phyloP scores from a whole-genome alignment of 2,113 vertebrate species.

The Stigmatopora argus region DNA sequence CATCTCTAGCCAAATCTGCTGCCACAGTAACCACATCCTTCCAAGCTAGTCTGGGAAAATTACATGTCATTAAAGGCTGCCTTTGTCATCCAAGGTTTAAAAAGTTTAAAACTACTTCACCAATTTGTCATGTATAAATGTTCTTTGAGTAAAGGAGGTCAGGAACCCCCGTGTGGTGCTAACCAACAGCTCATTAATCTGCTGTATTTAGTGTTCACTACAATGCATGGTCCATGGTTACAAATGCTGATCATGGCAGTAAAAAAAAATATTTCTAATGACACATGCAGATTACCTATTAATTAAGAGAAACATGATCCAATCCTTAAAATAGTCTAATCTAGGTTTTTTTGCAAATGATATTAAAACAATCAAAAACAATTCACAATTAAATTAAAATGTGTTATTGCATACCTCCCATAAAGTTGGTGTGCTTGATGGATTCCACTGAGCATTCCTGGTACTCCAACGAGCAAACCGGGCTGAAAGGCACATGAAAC shows the following conservation, averaged over 20 bases:
- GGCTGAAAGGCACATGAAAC: slow-evolving; percentile 66
- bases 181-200: not conserved
- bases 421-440: slow-evolving; percentile 86
- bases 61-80: slow-evolving; percentile 1
- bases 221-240: not conserved
- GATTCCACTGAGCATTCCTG: slow-evolving; percentile 89
- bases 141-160: not conserved
- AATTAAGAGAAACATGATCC: too few species aligned
- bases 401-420: slow-evolving; percentile 77
- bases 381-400: not conserved
- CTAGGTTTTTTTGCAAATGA: too few species aligned
- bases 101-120: not conserved
- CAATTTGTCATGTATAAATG: not conserved
- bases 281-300: too few species aligned
- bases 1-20: slow-evolving; percentile 81
- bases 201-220: not conserved
- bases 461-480: slow-evolving; percentile 87
- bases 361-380: not conserved
- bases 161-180: not conserved
- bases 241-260: too few species aligned
- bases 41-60: slow-evolving; percentile 78
- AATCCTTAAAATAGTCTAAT: too few species aligned
- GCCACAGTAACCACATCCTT: slow-evolving; percentile 78
- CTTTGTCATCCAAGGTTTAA: slow-evolving; percentile 9
- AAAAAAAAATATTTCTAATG: too few species aligned